These are phyloP conservation scores for Otus sunia DNA, from an alignment of 2,113 vertebrate species.

Conservation along the genomic window DNA sequence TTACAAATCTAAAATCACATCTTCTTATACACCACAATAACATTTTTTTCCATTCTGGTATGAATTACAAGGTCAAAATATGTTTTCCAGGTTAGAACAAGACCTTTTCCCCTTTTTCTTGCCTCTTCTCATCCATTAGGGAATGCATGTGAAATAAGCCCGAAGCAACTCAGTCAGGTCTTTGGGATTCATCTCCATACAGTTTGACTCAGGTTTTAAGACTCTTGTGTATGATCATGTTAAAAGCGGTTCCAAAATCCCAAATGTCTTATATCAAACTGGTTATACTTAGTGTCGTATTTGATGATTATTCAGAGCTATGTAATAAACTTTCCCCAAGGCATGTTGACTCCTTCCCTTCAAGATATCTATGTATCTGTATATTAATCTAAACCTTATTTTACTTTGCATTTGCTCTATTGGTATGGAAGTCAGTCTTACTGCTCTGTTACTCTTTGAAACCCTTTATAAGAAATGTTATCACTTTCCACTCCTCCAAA, in stretches of 20 bases:
- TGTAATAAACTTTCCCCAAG: background rate
- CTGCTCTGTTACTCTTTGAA: background rate
- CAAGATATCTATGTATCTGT: background rate
- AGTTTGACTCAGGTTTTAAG: background rate
- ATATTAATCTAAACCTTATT: background rate
- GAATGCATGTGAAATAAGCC: background rate
- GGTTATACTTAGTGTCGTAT: background rate
- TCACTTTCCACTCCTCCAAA: background rate
- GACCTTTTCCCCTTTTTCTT: background rate
- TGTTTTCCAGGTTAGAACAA: background rate
- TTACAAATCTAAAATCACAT: background rate
- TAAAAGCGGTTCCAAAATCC: background rate
- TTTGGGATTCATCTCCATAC: background rate
- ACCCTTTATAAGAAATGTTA: background rate
- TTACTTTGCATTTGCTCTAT: background rate
- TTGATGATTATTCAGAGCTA: background rate
- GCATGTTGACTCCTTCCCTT: background rate
- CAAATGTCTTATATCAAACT: background rate
- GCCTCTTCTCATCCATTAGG: background rate
- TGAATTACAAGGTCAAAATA: background rate
- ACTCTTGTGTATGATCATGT: background rate
- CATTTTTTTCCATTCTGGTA: background rate
- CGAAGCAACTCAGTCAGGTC: background rate
- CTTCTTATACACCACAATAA: accelerated
- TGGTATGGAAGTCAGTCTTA: background rate